Evolutionary conservation across 2,888 invertebrate genomes (phyloP).

Genomic region (Callinectes sapidus): DNA sequence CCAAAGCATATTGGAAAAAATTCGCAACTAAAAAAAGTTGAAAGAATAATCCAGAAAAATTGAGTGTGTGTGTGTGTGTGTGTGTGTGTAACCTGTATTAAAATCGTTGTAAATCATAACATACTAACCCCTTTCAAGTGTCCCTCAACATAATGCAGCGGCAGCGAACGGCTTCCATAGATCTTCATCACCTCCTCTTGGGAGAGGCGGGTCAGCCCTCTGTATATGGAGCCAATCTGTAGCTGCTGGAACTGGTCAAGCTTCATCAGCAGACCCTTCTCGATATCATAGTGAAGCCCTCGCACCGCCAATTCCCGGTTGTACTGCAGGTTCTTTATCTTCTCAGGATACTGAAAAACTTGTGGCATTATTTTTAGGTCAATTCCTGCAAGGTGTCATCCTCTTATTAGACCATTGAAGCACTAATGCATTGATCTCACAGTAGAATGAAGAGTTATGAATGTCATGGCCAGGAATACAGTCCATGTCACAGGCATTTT

Average conservation of each 20-base stretch:
- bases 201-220: constrained; percentile 75
- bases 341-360: constrained; percentile 87
- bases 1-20: neutral
- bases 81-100: neutral
- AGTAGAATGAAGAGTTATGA: no score
- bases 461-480: no score
- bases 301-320: constrained; percentile 95
- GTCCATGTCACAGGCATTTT: no score
- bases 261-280: constrained; percentile 94
- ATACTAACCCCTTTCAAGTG: constrained; percentile 68
- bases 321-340: constrained; percentile 86
- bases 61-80: neutral
- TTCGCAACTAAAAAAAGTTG: neutral
- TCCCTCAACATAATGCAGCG: constrained; percentile 71
- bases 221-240: constrained; percentile 94
- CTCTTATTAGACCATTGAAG: no score
- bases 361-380: neutral
- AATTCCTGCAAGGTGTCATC: neutral
- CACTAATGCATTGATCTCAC: no score
- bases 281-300: constrained; percentile 98
- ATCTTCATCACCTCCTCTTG: constrained; percentile 62
- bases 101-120: neutral
- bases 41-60: neutral
- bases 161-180: constrained; percentile 68
- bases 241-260: constrained; percentile 97